Base-by-base conservation (phyloP, 1,140 invertebrate genomes). In the Anastrepha obliqua region DNA sequence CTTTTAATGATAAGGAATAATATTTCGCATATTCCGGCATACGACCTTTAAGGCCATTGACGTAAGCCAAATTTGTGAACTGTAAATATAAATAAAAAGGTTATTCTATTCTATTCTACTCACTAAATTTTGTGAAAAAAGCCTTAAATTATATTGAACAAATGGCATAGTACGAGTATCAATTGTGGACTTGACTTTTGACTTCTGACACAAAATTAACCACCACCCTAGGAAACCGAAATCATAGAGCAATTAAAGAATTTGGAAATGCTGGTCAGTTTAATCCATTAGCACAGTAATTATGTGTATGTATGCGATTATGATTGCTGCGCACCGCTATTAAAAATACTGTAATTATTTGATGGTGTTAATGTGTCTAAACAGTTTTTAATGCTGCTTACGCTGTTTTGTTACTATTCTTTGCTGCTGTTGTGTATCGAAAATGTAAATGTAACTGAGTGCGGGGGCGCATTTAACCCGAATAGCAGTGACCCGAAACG, bases 401-500 rank as follows among this genome's bases (percentile, higher is more conserved):
- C 39, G 29, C 29, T 20, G 29, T 42, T 67, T 9, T 39, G 39
- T 67, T 67, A 11, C 65, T 29, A 8, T 15, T 42, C 65, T 67
- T 65, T 65, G 20, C 9, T n/a, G 20, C 5, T 20, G 9, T 29
- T 67, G 65, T 67, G 29, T 67, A 42, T 67, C 29, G 3, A 67
- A 67, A 39, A 39, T 39, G 29, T 13, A 67, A 67, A 42, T 67
- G 65, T 67, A 64, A 64, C 62, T 20, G 65, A 67, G 8, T 67
- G 65, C 39, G 29, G 65, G 65, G 29, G 65, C 20, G 11, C 29
- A 67, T 20, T 39, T 67, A 20, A 67, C 65, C 65, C 29, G 11
- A 67, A 67, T 67, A 67, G 65, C 65, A 67, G 20, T 67, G 65
- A 39, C 65, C 65, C 65, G 65, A 67, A 67, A 39, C 65, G 29